These are phyloP conservation scores for Belgica antarctica DNA, from an alignment of 2,888 invertebrate species.

Conservation along the genomic window DNA sequence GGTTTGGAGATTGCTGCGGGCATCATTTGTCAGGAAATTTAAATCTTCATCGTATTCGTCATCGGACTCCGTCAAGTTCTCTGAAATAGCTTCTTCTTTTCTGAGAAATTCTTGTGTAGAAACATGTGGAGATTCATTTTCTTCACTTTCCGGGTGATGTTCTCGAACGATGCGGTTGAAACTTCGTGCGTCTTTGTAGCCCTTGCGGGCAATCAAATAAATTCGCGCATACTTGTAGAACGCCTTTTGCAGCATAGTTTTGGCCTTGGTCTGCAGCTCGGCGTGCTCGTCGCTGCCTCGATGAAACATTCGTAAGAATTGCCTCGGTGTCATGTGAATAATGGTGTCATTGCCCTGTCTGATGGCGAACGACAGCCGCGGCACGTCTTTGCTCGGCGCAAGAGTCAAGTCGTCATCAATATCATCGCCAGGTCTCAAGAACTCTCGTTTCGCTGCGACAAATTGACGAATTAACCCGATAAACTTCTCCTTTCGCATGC, in stretches of 20 bases:
- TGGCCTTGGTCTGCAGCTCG: background rate
- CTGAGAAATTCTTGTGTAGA: background rate
- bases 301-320: background rate
- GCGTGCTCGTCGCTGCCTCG: background rate
- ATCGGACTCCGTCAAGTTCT: background rate
- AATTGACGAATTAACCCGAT: background rate
- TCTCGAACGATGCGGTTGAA: background rate
- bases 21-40: background rate
- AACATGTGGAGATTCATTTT: background rate
- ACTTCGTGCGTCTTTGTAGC: conserved; percentile 17
- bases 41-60: background rate
- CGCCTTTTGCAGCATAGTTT: background rate
- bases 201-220: conserved; percentile 22
- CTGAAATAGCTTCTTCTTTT: background rate
- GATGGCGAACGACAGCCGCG: too few species aligned
- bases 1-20: background rate
- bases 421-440: background rate
- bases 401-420: too few species aligned
- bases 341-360: background rate
- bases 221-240: conserved; percentile 30
- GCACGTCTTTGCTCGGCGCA: too few species aligned
- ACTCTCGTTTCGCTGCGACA: too few species aligned
- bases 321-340: background rate
- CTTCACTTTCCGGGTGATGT: background rate
- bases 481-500: background rate